Percentiles rank a stretch among this genome's conserved stretches.
phyloP scores from a whole-genome alignment of 2,113 vertebrate species.

The Cochlearius cochlearius region DNA sequence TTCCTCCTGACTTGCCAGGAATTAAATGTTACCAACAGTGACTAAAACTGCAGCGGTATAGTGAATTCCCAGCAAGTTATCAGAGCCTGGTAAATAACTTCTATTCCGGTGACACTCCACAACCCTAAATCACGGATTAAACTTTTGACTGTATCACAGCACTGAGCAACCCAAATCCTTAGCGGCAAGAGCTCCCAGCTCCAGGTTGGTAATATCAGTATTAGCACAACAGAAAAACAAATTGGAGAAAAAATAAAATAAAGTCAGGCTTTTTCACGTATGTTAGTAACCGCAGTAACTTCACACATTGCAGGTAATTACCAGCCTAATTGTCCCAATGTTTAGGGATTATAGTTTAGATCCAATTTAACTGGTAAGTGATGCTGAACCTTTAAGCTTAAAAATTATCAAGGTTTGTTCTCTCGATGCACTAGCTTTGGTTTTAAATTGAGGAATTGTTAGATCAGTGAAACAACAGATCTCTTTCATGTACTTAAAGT shows the following conservation, averaged over 20 bases:
- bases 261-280: background rate
- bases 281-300: background rate
- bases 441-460: background rate
- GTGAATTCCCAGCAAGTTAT: background rate
- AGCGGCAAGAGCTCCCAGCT: background rate
- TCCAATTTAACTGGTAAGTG: background rate
- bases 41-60: background rate
- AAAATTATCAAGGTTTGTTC: background rate
- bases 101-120: background rate
- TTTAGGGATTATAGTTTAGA: background rate
- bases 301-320: background rate
- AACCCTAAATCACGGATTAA: background rate
- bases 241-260: background rate
- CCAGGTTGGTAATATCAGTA: background rate
- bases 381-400: background rate
- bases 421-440: background rate
- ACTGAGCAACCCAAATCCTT: background rate
- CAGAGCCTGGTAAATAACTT: background rate
- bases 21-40: background rate
- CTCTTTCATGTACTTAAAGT: background rate
- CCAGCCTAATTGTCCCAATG: background rate
- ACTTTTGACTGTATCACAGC: conserved; percentile 5
- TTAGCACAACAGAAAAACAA: background rate
- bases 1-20: background rate
- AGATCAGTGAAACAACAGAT: background rate